Conservation (phyloP, 1,140 invertebrate genomes). For the Drosophila lacteicornis region DNA sequence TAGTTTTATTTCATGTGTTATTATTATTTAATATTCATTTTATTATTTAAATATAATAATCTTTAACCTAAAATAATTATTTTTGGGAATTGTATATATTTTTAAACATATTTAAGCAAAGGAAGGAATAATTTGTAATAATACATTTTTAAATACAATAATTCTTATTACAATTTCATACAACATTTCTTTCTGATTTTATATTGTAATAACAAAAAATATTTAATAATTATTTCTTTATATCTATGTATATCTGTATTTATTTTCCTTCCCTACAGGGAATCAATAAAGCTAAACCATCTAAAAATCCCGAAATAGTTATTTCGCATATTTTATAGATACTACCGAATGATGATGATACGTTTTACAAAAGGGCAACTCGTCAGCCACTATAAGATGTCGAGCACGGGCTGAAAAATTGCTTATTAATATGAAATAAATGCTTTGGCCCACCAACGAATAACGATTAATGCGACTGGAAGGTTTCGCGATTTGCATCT, state of each 20-base stretch:
- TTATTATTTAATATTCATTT: too few species aligned
- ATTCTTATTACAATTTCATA: neutral
- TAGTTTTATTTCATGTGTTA: too few species aligned
- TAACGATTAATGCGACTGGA: slow-evolving; percentile 76
- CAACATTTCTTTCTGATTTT: too few species aligned
- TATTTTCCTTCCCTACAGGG: slow-evolving; percentile 18
- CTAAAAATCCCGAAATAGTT: neutral
- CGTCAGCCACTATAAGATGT: slow-evolving; percentile 74
- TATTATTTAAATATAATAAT: too few species aligned
- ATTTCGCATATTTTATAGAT: slow-evolving; percentile 46
- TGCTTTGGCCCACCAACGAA: slow-evolving; percentile 76
- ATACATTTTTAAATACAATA: too few species aligned
- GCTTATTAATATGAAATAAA: slow-evolving; percentile 82
- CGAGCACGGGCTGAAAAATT: slow-evolving; percentile 70
- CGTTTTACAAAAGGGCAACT: slow-evolving; percentile 42
- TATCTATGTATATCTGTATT: too few species aligned
- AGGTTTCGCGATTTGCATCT: slow-evolving; percentile 75
- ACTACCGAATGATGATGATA: slow-evolving; percentile 38
- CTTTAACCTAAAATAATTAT: neutral
- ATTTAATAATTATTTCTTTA: too few species aligned
- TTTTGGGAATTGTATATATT: neutral
- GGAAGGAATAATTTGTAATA: too few species aligned
- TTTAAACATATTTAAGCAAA: too few species aligned
- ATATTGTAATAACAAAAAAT: too few species aligned
- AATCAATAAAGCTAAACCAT: slow-evolving; percentile 21